Conservation (phyloP, 2,888 invertebrate species). For the Acrobeloides nanus region DNA sequence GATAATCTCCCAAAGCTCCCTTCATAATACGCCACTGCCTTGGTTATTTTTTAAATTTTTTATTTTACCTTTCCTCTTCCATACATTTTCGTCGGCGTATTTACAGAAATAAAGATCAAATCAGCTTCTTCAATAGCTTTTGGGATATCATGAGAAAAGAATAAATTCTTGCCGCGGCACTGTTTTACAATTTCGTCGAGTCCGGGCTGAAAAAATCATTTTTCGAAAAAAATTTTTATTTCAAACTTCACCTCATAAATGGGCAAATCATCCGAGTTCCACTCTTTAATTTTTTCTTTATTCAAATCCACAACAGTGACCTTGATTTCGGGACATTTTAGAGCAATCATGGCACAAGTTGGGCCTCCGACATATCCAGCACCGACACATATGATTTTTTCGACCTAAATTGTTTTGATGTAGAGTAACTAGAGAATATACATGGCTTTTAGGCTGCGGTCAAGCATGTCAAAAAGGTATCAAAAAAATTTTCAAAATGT, state of each 20-base stretch:
- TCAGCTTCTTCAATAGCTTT: slow-evolving; percentile 83
- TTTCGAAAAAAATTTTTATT: neutral
- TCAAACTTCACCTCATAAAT: slow-evolving; percentile 71
- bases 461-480: too few relatives aligned
- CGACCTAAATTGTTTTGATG: too few relatives aligned
- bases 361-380: slow-evolving; percentile 99
- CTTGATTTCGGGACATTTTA: slow-evolving; percentile 84
- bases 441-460: too few relatives aligned
- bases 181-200: slow-evolving; percentile 80
- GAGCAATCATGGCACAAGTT: slow-evolving; percentile 91
- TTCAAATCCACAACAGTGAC: slow-evolving; percentile 95
- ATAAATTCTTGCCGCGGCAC: slow-evolving; percentile 81
- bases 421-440: too few relatives aligned
- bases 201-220: slow-evolving; percentile 67
- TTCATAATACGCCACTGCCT: too few relatives aligned
- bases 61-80: too few relatives aligned
- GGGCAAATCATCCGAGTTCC: slow-evolving; percentile 96
- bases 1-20: too few relatives aligned
- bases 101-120: slow-evolving; percentile 95
- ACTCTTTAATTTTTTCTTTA: slow-evolving; percentile 79
- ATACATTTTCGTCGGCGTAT: slow-evolving; percentile 94
- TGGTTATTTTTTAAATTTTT: too few relatives aligned
- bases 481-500: too few relatives aligned
- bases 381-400: slow-evolving; percentile 90
- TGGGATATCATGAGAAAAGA: slow-evolving; percentile 83